phyloP scores from a whole-genome alignment of 2,888 invertebrate species.

The Chrysina gloriosa region DNA sequence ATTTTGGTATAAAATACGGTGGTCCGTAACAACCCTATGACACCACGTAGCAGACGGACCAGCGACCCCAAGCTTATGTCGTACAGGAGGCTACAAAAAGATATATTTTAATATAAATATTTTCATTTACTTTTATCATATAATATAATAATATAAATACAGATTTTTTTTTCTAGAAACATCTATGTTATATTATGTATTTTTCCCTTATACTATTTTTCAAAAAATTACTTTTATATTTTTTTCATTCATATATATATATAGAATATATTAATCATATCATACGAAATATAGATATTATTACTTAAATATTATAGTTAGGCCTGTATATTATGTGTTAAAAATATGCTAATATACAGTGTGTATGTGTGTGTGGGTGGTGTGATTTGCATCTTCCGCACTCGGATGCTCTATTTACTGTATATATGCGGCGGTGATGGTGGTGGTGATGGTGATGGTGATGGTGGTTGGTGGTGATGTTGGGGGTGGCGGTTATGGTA shows the following conservation, averaged over 20 bases:
- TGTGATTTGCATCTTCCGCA: background rate
- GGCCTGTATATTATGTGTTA: conserved; percentile 67
- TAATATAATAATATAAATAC: conserved; percentile 64
- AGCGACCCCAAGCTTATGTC: conserved; percentile 64
- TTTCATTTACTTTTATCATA: conserved; percentile 62
- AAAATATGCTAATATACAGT: conserved; percentile 67
- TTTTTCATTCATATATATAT: conserved; percentile 34
- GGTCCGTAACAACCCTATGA: conserved; percentile 52
- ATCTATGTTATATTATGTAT: conserved; percentile 62
- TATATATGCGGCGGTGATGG: no score
- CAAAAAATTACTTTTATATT: conserved; percentile 62
- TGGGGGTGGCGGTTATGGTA: no score
- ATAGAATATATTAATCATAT: conserved; percentile 57
- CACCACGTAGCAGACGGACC: conserved; percentile 61
- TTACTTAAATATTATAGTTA: conserved; percentile 66
- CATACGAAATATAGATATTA: conserved; percentile 65
- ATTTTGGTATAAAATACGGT: background rate
- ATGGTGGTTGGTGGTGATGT: no score
- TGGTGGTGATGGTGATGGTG: no score
- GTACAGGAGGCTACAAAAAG: conserved; percentile 66
- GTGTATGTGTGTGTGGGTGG: background rate
- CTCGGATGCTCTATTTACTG: no score
- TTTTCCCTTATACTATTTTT: conserved; percentile 57
- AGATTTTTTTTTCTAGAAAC: conserved; percentile 64
- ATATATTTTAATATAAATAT: conserved; percentile 64